Evolutionary conservation across 2,113 vertebrate species (phyloP), one percentile per base, ranked within the genome.

Genomic region (Stegostoma tigrinum): DNA sequence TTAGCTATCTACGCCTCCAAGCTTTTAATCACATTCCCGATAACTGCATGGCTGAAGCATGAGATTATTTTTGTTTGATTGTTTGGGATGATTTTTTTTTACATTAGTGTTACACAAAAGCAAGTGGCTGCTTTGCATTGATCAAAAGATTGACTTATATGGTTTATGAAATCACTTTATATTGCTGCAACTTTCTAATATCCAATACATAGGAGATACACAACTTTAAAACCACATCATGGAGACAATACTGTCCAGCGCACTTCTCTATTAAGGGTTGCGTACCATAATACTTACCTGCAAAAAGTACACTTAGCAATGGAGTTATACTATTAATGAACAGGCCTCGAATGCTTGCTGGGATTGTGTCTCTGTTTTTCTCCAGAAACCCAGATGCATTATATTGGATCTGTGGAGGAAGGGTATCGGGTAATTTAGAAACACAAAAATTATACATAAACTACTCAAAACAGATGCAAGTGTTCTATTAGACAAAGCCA

Each of bases 301-400:
- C 96, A 68, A 98, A 98, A 17, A 98, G 97, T 85, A 98, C 95
- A 7, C 98, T 98, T 89, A 98, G 97, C 95, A 98, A 96, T 0
- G 97, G 97, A 0, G 97, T 98, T 90, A 97, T 3, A 0, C 98
- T 98, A 96, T 96, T 97, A 95, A 98, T 97, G 96, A 98, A 98
- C 21, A 98, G 97, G 19, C 97, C 96, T 52, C 96, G 97, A 94
- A 98, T 24, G 0, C 0, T 98, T 94, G 97, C 97, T 93, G 97
- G 98, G 64, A 98, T 96, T 2, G 97, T 97, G 96, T 98, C 98
- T 95, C 98, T 96, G 96, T 98, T 98, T 96, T 97, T 98, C 96
- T 98, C 98, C 15, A 98, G 97, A 96, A 98, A 98, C 17, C 98
- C 98, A 0, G 0, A 38, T 4, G 97, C 98, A 52, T 97, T 96